A percentile compares a stretch with the other conserved stretches of the same genome.
phyloP scores from a whole-genome alignment of 2,797 vertebrate genomes.

The Pogoniulus pusillus region DNA sequence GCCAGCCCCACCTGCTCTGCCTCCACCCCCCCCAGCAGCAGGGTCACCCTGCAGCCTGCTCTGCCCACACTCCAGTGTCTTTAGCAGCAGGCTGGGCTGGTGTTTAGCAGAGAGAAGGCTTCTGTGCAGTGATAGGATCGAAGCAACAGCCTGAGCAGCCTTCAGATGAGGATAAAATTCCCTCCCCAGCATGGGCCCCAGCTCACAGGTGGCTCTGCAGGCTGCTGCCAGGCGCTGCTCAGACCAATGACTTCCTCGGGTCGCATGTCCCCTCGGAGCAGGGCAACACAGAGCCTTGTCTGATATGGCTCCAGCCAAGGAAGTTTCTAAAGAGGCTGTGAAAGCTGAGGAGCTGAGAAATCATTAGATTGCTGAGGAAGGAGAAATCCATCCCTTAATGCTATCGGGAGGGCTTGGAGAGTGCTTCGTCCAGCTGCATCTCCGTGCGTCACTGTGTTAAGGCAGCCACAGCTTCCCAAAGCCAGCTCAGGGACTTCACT shows the following conservation, averaged over 20 bases:
- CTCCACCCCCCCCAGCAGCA: too few relatives aligned
- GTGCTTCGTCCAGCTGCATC: neutral
- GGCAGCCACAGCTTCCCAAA: neutral
- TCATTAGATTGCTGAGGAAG: neutral
- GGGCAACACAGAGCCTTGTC: neutral
- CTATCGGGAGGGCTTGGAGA: neutral
- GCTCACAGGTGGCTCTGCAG: neutral
- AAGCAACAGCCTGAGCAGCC: neutral
- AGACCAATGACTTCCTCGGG: neutral
- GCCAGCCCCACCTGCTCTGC: neutral
- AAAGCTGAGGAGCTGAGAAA: neutral
- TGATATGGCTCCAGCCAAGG: neutral
- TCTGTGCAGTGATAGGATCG: neutral
- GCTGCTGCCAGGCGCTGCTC: neutral
- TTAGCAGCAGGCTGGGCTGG: neutral
- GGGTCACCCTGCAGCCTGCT: accelerated
- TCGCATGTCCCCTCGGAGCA: neutral
- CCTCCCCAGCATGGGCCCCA: neutral
- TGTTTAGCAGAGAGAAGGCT: neutral
- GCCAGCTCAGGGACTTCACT: neutral
- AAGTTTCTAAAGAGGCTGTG: neutral
- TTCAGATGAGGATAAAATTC: neutral
- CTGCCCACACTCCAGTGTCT: neutral
- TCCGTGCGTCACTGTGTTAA: neutral
- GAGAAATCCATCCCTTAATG: neutral